Evolutionary conservation across 2,888 invertebrate genomes (phyloP).

Genomic region (Altica lythri): DNA sequence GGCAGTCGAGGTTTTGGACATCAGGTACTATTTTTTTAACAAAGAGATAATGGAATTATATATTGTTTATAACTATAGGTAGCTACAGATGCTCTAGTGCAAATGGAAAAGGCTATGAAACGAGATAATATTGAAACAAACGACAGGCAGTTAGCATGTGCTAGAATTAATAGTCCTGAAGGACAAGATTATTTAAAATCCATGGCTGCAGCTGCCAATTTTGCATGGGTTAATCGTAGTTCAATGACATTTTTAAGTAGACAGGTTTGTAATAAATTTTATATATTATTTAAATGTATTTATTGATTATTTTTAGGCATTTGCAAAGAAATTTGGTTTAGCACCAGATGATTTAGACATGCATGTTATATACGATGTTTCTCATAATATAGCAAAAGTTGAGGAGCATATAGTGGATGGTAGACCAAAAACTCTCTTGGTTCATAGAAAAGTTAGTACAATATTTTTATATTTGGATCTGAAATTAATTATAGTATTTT

Average conservation of each 20-base stretch:
- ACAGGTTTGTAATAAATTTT: slow-evolving; percentile 58
- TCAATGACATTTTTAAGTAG: slow-evolving; percentile 98
- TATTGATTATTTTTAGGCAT: slow-evolving; percentile 66
- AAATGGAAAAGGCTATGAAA: slow-evolving; percentile 99
- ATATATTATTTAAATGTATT: neutral
- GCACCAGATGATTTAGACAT: slow-evolving; percentile 98
- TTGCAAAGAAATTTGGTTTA: slow-evolving; percentile 94
- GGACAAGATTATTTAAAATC: slow-evolving; percentile 98
- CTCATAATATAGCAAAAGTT: slow-evolving; percentile 97
- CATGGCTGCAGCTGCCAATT: slow-evolving; percentile 99
- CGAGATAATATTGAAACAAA: slow-evolving; percentile 95
- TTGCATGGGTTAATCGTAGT: slow-evolving; percentile 99
- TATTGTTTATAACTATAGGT: slow-evolving; percentile 4
- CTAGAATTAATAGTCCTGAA: slow-evolving; percentile 86
- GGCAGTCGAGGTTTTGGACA: slow-evolving; percentile 99
- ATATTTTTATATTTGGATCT: too few relatives aligned
- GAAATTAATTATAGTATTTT: too few relatives aligned
- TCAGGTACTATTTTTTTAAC: slow-evolving; percentile 70
- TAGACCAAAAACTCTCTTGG: slow-evolving; percentile 85
- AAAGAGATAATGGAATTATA: neutral
- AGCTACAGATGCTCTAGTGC: slow-evolving; percentile 90
- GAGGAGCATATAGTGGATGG: slow-evolving; percentile 96
- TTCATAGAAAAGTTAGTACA: slow-evolving; percentile 88
- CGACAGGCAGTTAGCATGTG: slow-evolving; percentile 97
- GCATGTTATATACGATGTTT: slow-evolving; percentile 99